Evolutionary conservation across 2,888 invertebrate species (phyloP).

Genomic region (Napeogenes sylphis): DNA sequence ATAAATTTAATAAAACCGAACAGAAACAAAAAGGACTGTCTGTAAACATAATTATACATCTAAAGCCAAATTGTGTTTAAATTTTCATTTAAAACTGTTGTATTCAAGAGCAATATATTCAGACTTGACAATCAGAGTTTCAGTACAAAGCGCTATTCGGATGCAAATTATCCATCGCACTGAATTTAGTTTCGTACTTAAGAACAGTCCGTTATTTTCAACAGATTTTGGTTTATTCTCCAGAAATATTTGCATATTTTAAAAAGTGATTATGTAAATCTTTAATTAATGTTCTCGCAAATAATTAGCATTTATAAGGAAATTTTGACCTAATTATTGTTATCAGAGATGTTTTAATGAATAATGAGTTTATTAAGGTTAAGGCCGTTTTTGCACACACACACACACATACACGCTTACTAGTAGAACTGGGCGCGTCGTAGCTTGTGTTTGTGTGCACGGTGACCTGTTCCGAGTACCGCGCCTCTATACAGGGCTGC

Average conservation of each 20-base stretch:
- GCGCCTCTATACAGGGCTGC: slow-evolving; percentile 55
- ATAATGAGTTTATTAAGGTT: too few relatives aligned
- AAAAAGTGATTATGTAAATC: slow-evolving; percentile 4
- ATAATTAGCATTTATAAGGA: background rate
- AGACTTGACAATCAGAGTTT: background rate
- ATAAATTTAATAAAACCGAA: background rate
- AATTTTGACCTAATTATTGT: too few relatives aligned
- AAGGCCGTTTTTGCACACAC: background rate
- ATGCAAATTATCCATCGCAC: slow-evolving; percentile 12
- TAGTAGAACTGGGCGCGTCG: slow-evolving; percentile 42
- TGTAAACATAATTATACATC: slow-evolving; percentile 3
- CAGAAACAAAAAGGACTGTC: background rate
- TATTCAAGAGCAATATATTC: background rate
- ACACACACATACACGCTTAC: slow-evolving; percentile 41
- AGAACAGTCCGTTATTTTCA: slow-evolving; percentile 6
- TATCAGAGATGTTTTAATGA: too few relatives aligned
- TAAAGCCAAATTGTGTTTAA: slow-evolving; percentile 5
- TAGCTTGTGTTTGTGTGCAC: slow-evolving; percentile 53
- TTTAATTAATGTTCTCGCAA: background rate
- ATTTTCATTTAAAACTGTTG: background rate
- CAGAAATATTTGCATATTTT: slow-evolving; percentile 1
- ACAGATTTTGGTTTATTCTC: slow-evolving; percentile 4
- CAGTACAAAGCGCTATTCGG: slow-evolving; percentile 8
- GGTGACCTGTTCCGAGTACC: slow-evolving; percentile 49
- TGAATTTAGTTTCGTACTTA: slow-evolving; percentile 11